Percentiles rank a stretch among this genome's conserved stretches.
Conservation (phyloP, 2,888 invertebrate species). For the Allygus modestus region DNA sequence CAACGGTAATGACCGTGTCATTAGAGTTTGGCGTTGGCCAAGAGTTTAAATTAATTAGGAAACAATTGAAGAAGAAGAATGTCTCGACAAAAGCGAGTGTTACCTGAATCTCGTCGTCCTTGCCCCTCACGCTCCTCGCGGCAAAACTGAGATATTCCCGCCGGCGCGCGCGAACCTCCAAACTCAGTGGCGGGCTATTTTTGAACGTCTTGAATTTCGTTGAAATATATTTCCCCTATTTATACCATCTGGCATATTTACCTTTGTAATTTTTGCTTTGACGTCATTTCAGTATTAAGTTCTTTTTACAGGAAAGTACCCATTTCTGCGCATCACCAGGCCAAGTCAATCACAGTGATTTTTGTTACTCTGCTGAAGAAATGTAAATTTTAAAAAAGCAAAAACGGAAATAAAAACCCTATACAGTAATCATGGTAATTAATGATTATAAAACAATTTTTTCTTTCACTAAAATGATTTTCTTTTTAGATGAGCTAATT, state of each 20-base stretch:
- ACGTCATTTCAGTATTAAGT: background rate
- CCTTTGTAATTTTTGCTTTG: conserved; percentile 38
- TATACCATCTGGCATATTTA: conserved; percentile 49
- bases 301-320: background rate
- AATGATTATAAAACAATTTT: too few species aligned
- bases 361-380: too few species aligned
- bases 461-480: too few species aligned
- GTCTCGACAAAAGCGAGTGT: conserved; percentile 28
- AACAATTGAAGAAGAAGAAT: conserved; percentile 44
- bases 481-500: too few species aligned
- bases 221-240: conserved; percentile 63
- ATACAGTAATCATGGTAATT: too few species aligned
- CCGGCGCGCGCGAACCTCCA: conserved; percentile 45
- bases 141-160: conserved; percentile 62
- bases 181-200: conserved; percentile 60
- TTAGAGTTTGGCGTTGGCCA: conserved; percentile 2
- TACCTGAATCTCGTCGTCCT: conserved; percentile 61
- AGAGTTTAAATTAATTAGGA: background rate
- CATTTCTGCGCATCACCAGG: too few species aligned
- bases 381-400: too few species aligned
- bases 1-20: background rate
- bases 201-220: conserved; percentile 62
- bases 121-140: conserved; percentile 54
- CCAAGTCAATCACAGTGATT: too few species aligned
- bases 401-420: too few species aligned